Evolutionary conservation across 2,797 vertebrate genomes (phyloP).

Genomic region (Chelmon rostratus): DNA sequence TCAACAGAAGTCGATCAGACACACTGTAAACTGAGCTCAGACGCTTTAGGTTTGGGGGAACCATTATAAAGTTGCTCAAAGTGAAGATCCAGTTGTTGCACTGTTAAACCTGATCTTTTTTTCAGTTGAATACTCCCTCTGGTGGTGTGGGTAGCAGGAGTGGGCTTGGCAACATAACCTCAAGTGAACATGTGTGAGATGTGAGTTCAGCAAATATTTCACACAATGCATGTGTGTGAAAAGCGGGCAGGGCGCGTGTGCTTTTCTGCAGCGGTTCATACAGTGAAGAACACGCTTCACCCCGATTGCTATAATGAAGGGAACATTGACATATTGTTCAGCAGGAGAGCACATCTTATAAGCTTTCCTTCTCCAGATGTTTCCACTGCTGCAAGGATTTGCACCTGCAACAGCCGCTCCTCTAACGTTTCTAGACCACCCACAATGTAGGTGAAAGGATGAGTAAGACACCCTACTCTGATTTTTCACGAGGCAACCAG

Average conservation of each 20-base stretch:
- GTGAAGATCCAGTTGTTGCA: constrained; percentile 63
- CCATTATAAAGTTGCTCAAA: constrained; percentile 46
- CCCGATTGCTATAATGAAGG: neutral
- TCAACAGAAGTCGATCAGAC: neutral
- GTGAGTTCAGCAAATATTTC: neutral
- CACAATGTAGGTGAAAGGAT: neutral
- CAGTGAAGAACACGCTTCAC: neutral
- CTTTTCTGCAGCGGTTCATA: neutral
- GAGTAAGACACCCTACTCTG: neutral
- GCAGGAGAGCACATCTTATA: neutral
- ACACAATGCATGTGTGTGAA: neutral
- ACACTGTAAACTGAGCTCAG: neutral
- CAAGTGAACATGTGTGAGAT: constrained; percentile 13
- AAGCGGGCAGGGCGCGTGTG: neutral
- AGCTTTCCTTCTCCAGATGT: constrained; percentile 15
- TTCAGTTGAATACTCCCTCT: constrained; percentile 83
- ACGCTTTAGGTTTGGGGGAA: neutral
- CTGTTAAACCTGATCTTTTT: constrained; percentile 34
- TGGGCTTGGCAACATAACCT: constrained; percentile 13
- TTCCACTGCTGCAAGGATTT: constrained; percentile 17
- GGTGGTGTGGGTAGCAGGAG: constrained; percentile 73
- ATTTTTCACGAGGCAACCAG: constrained; percentile 15
- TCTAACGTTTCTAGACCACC: constrained; percentile 21
- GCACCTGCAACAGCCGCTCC: constrained; percentile 24
- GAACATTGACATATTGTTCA: neutral